These are phyloP conservation scores for Eumerus sabulonum DNA, from an alignment of 2,888 invertebrate genomes.

Conservation along the genomic window DNA sequence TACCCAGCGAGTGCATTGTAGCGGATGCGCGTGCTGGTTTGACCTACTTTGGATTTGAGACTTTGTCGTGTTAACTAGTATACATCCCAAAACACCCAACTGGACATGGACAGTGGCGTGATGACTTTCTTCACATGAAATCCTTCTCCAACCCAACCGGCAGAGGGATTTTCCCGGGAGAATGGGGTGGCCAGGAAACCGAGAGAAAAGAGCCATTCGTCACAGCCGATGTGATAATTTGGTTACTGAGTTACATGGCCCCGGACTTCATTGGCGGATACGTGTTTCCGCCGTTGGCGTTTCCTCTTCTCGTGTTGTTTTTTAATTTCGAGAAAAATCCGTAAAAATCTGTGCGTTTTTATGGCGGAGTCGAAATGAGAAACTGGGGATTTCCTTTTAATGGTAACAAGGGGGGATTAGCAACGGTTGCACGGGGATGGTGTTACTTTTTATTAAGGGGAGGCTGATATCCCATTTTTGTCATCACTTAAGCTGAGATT, in stretches of 20 bases:
- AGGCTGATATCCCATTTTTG: no score
- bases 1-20: no score
- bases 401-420: conserved; percentile 57
- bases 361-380: conserved; percentile 59
- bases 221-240: conserved; percentile 68
- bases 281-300: conserved; percentile 11
- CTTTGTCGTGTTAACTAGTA: no score
- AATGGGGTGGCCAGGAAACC: conserved; percentile 38
- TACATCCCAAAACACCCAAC: no score
- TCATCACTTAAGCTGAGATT: no score
- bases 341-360: conserved; percentile 54
- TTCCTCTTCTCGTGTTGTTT: conserved; percentile 25
- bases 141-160: no score
- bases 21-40: no score
- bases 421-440: conserved; percentile 25
- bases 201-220: conserved; percentile 60
- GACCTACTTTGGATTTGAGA: no score
- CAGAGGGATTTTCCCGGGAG: conserved; percentile 53
- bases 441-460: no score
- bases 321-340: conserved; percentile 45
- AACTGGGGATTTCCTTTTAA: conserved; percentile 59
- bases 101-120: no score
- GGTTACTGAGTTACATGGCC: conserved; percentile 40
- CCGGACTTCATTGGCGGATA: conserved; percentile 4
- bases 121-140: no score